These are phyloP conservation scores for Lepidochitona cinerea DNA, from an alignment of 2,888 invertebrate species.

Conservation along the genomic window DNA sequence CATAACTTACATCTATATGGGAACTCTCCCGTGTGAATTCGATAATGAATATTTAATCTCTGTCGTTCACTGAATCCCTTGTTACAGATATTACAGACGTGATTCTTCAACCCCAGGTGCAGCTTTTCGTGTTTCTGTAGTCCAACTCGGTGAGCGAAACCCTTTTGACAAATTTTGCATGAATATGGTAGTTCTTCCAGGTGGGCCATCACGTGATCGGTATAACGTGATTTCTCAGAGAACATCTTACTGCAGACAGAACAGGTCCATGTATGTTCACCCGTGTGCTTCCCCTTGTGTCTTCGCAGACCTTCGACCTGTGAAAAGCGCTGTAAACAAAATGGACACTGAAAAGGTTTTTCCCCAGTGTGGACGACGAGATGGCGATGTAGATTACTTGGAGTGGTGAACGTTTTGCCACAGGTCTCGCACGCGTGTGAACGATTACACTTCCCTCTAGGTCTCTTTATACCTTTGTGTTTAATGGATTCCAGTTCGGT, in stretches of 20 bases:
- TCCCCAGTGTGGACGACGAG: constrained; percentile 6
- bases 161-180: constrained; percentile 1
- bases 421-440: not conserved
- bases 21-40: constrained; percentile 11
- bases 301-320: not conserved
- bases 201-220: not conserved
- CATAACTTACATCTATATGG: constrained; percentile 12
- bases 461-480: not conserved
- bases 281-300: constrained; percentile 8
- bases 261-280: constrained; percentile 7
- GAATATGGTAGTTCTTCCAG: not conserved
- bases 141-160: constrained; percentile 1
- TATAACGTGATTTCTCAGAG: constrained; percentile 5
- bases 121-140: constrained; percentile 2
- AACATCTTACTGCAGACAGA: not conserved
- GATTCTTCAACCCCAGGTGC: not conserved
- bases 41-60: constrained; percentile 1
- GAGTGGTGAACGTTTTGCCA: not conserved
- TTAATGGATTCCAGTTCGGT: not conserved
- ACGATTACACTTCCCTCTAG: not conserved
- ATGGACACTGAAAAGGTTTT: not conserved
- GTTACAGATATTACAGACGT: not conserved
- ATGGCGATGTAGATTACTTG: not conserved
- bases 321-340: not conserved
- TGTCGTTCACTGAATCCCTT: constrained; percentile 3